Evolutionary conservation across 2,888 invertebrate genomes (phyloP).

Genomic region (Drosophila ezoana): DNA sequence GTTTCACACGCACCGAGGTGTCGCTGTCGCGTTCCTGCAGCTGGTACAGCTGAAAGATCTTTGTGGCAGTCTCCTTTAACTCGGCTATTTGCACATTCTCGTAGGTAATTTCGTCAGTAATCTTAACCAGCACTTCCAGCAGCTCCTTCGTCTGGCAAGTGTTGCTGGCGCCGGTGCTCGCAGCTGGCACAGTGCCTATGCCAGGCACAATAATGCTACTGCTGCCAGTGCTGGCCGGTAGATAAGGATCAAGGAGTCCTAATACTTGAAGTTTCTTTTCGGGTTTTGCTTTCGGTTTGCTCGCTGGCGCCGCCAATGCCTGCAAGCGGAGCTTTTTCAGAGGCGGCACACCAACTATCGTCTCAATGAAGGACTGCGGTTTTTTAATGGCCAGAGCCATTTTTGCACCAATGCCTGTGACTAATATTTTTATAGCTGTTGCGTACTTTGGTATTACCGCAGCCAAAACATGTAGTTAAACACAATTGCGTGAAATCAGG

Average conservation of each 20-base stretch:
- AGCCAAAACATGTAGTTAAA: background rate
- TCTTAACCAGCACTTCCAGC: constrained; percentile 81
- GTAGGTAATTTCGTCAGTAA: constrained; percentile 80
- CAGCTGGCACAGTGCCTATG: background rate
- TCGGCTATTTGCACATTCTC: constrained; percentile 73
- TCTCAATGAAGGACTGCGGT: constrained; percentile 58
- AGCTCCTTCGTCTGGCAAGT: constrained; percentile 66
- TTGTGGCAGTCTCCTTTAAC: constrained; percentile 76
- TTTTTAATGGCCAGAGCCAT: constrained; percentile 67
- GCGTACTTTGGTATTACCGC: background rate
- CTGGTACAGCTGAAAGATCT: constrained; percentile 80
- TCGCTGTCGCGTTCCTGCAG: constrained; percentile 80
- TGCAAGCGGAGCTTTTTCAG: constrained; percentile 81
- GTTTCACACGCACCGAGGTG: constrained; percentile 80
- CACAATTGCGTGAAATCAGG: background rate
- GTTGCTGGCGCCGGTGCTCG: background rate
- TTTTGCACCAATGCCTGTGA: background rate
- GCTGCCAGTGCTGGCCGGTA: constrained; percentile 10
- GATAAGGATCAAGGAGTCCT: constrained; percentile 62
- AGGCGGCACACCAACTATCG: constrained; percentile 52
- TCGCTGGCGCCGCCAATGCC: constrained; percentile 38
- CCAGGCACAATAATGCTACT: constrained; percentile 4
- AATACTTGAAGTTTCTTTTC: constrained; percentile 69
- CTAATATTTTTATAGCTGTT: background rate
- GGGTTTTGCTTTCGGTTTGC: constrained; percentile 45